Percentiles rank a stretch among this genome's conserved stretches.
Conservation (phyloP, 2,113 vertebrate genomes). For the Thalassoma bifasciatum region DNA sequence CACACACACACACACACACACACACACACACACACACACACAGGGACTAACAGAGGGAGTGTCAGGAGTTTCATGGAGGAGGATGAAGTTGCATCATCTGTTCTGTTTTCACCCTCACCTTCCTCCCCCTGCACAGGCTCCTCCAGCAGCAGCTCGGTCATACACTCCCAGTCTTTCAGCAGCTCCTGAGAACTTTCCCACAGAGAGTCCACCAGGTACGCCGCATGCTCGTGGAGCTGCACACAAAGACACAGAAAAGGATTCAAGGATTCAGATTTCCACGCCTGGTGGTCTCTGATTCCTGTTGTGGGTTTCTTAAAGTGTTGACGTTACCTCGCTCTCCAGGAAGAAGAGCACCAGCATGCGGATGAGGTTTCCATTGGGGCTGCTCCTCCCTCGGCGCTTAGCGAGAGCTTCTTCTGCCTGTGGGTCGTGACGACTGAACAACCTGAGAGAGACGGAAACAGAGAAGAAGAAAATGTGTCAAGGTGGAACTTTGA, state of each 20-base stretch:
- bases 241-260: not conserved
- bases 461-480: not conserved
- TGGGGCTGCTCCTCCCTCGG: slow-evolving; percentile 96
- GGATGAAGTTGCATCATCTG: slow-evolving; percentile 32
- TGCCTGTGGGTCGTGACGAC: slow-evolving; percentile 96
- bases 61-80: slow-evolving; percentile 31
- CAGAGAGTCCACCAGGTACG: slow-evolving; percentile 97
- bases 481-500: too few relatives aligned
- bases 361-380: slow-evolving; percentile 99
- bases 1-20: not conserved
- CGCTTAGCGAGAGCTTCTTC: slow-evolving; percentile 98
- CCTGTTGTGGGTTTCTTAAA: too few relatives aligned
- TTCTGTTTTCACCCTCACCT: slow-evolving; percentile 80
- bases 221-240: slow-evolving; percentile 97
- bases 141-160: slow-evolving; percentile 96
- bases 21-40: too few relatives aligned
- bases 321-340: slow-evolving; percentile 90
- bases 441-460: slow-evolving; percentile 90
- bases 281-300: too few relatives aligned
- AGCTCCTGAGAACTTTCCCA: slow-evolving; percentile 99
- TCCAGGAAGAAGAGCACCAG: slow-evolving; percentile 99
- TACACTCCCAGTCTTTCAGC: slow-evolving; percentile 99
- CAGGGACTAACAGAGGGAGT: not conserved
- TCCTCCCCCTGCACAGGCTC: slow-evolving; percentile 98
- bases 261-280: not conserved